phyloP scores from a whole-genome alignment of 1,140 invertebrate species.

The Drosophila burlai region DNA sequence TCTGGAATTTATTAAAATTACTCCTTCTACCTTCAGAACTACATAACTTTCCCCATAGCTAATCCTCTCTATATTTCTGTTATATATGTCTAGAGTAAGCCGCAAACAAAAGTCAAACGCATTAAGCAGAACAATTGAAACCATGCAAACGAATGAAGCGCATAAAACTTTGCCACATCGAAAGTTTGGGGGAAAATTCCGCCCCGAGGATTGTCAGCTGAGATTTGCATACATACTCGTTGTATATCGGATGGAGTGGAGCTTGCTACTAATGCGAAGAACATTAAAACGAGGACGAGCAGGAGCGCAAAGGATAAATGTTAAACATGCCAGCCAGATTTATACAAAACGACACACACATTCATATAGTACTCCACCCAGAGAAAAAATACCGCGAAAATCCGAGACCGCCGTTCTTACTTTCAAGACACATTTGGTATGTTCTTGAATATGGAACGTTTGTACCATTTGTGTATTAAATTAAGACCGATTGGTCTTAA shows the following conservation, averaged over 20 bases:
- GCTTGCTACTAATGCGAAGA: conserved; percentile 62
- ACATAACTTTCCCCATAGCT: neutral
- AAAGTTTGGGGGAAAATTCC: conserved; percentile 25
- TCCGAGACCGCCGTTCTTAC: too few relatives aligned
- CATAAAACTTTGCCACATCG: conserved; percentile 46
- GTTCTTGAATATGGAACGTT: too few relatives aligned
- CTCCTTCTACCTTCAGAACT: too few relatives aligned
- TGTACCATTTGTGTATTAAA: too few relatives aligned
- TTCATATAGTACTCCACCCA: conserved; percentile 20
- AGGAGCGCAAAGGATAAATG: conserved; percentile 45
- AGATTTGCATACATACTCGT: conserved; percentile 55
- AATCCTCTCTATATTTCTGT: neutral
- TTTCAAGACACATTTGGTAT: too few relatives aligned
- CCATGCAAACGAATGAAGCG: conserved; percentile 46
- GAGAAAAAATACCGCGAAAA: too few relatives aligned
- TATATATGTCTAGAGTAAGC: conserved; percentile 3
- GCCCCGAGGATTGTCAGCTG: conserved; percentile 39
- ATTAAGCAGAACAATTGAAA: conserved; percentile 66
- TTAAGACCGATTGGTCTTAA: too few relatives aligned
- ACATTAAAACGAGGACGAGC: conserved; percentile 55
- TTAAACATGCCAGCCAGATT: conserved; percentile 62
- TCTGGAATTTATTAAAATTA: too few relatives aligned
- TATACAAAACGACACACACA: conserved; percentile 47
- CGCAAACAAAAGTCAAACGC: conserved; percentile 68
- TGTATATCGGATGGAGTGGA: conserved; percentile 36